Conservation (phyloP, 2,113 vertebrate genomes). For the Scophthalmus maximus region DNA sequence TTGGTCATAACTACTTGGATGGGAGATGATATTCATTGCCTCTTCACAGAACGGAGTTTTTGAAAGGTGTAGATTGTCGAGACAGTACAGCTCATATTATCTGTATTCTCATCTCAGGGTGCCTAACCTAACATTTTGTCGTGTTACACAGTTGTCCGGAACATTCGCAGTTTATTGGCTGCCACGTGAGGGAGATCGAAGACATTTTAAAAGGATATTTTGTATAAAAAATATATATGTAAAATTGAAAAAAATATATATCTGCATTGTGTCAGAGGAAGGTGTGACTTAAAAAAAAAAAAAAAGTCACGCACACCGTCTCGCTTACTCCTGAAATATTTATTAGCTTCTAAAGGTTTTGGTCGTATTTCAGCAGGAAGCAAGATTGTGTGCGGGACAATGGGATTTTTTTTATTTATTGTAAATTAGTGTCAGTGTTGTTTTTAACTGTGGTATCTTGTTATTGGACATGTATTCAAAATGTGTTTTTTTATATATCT, state of each 20-base stretch:
- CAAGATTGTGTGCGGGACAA: not conserved
- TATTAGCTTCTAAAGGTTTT: not conserved
- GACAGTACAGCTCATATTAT: conserved; percentile 61
- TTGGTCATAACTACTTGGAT: conserved; percentile 12
- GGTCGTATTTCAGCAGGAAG: not conserved
- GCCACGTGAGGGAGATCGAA: conserved; percentile 52
- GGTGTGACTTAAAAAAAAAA: not conserved
- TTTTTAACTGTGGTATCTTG: conserved; percentile 72
- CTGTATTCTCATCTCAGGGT: conserved; percentile 76
- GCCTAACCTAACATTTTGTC: conserved; percentile 56
- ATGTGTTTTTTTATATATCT: conserved; percentile 36
- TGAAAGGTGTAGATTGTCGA: conserved; percentile 3
- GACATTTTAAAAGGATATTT: conserved; percentile 49
- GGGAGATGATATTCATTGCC: conserved; percentile 31
- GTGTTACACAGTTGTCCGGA: conserved; percentile 39
- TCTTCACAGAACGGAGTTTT: conserved; percentile 17
- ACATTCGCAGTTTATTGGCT: conserved; percentile 42
- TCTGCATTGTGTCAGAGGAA: not conserved
- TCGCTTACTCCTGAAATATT: not conserved
- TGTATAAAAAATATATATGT: not conserved
- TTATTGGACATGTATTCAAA: conserved; percentile 58
- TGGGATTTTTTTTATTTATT: conserved; percentile 64
- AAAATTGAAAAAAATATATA: not conserved
- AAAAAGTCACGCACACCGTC: not conserved
- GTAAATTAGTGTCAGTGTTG: conserved; percentile 66